phyloP scores from a whole-genome alignment of 2,888 invertebrate species.

The Orgyia antiqua region DNA sequence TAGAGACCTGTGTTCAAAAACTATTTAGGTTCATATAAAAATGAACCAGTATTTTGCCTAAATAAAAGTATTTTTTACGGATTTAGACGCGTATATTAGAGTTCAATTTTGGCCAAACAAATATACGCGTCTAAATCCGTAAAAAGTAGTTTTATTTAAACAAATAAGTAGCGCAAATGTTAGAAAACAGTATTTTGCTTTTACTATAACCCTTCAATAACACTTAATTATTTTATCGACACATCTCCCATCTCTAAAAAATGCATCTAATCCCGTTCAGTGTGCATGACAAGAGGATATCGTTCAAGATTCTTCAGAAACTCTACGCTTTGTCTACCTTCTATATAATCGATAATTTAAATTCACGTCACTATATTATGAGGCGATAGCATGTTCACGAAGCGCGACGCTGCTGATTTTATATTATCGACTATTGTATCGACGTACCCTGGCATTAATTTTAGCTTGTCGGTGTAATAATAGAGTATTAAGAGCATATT shows the following conservation, averaged over 20 bases:
- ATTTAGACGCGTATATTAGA: too few species aligned
- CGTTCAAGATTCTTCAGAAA: slow-evolving; percentile 35
- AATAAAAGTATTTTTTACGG: too few species aligned
- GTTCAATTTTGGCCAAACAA: too few species aligned
- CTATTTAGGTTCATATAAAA: too few species aligned
- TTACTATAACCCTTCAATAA: too few species aligned
- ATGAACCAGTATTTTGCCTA: too few species aligned
- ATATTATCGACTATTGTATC: slow-evolving; percentile 21
- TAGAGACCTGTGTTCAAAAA: too few species aligned
- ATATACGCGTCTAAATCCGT: too few species aligned
- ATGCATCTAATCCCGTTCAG: slow-evolving; percentile 25
- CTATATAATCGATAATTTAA: slow-evolving; percentile 43
- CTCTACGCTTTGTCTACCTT: slow-evolving; percentile 43
- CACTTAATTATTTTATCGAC: too few species aligned
- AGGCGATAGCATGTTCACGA: slow-evolving; percentile 22
- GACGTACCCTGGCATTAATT: slow-evolving; percentile 17
- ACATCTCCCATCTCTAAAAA: slow-evolving; percentile 34
- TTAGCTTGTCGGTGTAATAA: slow-evolving; percentile 15
- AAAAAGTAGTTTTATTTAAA: too few species aligned
- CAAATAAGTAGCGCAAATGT: too few species aligned
- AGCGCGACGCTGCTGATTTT: slow-evolving; percentile 14
- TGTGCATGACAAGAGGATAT: slow-evolving; percentile 34
- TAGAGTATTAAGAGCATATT: slow-evolving; percentile 13
- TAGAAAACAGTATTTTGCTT: too few species aligned
- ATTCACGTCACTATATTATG: slow-evolving; percentile 40